phyloP scores from a whole-genome alignment of 2,888 invertebrate species.

The Baccha elongata region DNA sequence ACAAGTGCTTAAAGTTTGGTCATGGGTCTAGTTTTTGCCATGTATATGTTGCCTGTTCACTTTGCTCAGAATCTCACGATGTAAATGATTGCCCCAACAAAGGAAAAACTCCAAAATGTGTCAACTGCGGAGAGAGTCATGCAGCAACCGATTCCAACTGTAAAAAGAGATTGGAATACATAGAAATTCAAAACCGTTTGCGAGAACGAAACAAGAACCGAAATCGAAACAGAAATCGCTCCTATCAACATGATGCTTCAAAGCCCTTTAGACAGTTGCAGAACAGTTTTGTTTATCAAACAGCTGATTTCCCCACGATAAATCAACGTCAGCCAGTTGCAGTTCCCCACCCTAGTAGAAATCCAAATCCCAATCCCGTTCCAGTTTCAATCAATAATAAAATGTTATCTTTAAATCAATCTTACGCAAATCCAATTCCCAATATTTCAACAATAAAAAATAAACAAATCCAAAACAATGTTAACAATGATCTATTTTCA shows the following conservation, averaged over 20 bases:
- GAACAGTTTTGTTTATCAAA: background rate
- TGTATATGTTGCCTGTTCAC: background rate
- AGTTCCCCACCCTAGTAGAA: background rate
- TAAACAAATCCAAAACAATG: background rate
- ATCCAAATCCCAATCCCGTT: background rate
- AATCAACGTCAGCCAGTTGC: background rate
- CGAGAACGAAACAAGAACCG: slow-evolving; percentile 1
- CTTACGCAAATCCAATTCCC: background rate
- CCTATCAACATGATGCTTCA: background rate
- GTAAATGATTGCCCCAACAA: background rate
- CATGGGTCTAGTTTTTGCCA: background rate
- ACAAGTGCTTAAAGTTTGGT: slow-evolving; percentile 6
- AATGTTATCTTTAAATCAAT: background rate
- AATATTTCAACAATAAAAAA: background rate
- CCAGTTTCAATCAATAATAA: background rate
- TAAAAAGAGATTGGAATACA: slow-evolving; percentile 4
- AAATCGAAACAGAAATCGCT: background rate
- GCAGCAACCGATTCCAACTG: slow-evolving; percentile 3
- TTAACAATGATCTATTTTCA: background rate
- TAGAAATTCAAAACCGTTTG: slow-evolving; percentile 1
- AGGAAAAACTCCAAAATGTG: background rate
- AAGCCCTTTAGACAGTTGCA: background rate
- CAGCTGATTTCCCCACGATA: background rate
- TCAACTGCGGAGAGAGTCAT: background rate
- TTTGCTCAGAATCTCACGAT: background rate